Percentiles rank a stretch among this genome's conserved stretches.
These are phyloP conservation scores for Panulirus ornatus DNA, from an alignment of 1,140 invertebrate genomes.

Conservation along the genomic window DNA sequence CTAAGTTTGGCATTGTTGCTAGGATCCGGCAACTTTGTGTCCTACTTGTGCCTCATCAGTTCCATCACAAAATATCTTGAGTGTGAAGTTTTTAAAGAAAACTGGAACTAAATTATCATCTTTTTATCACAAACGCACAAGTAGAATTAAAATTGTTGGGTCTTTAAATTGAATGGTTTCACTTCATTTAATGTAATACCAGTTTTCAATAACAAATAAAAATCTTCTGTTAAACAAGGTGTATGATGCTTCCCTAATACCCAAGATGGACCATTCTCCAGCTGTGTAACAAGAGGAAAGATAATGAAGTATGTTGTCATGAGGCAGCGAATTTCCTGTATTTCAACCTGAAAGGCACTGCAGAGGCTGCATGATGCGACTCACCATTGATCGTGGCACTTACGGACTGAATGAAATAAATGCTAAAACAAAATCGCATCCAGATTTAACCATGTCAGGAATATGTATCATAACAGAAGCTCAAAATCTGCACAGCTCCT, in stretches of 20 bases:
- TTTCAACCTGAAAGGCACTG: not conserved
- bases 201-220: conserved; percentile 68
- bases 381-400: not conserved
- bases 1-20: not conserved
- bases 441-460: no score
- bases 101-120: not conserved
- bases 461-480: no score
- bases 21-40: conserved; percentile 44
- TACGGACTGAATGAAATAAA: no score
- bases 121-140: conserved; percentile 32
- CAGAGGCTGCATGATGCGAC: not conserved
- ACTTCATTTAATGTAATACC: conserved; percentile 58
- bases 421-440: no score
- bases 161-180: conserved; percentile 59
- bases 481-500: no score
- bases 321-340: not conserved
- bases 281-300: not conserved
- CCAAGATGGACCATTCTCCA: not conserved
- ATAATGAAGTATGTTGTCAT: not conserved
- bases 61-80: not conserved
- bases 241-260: not conserved
- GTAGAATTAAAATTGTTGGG: conserved; percentile 36
- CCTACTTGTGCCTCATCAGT: conserved; percentile 9
- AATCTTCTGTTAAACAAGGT: conserved; percentile 36
- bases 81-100: not conserved